Evolutionary conservation across 2,113 vertebrate genomes (phyloP).

Genomic region (Ceyx margarethae): DNA sequence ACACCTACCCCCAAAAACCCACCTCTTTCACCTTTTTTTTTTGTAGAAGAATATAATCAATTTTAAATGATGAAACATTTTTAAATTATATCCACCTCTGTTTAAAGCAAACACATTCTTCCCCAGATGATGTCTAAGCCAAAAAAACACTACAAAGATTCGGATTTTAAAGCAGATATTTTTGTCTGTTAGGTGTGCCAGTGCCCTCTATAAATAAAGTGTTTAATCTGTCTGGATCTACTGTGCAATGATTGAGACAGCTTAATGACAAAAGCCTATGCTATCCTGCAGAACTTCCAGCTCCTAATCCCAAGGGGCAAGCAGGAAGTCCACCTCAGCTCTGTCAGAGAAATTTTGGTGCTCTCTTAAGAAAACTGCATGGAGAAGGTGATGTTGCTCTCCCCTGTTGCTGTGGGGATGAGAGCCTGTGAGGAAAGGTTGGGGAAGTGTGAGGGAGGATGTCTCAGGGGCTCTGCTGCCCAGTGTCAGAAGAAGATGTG

Average conservation of each 20-base stretch:
- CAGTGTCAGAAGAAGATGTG: not conserved
- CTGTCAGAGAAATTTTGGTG: not conserved
- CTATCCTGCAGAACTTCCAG: not conserved
- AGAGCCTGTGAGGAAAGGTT: not conserved
- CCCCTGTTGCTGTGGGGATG: not conserved
- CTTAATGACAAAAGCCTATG: not conserved
- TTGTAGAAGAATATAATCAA: not conserved
- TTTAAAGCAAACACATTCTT: not conserved
- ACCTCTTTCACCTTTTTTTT: not conserved
- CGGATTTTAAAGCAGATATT: not conserved
- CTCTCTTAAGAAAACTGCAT: accelerated
- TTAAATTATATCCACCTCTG: not conserved
- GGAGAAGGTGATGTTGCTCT: not conserved
- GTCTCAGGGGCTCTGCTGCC: not conserved
- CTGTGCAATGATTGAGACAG: not conserved
- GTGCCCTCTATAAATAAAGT: not conserved
- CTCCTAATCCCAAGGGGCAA: not conserved
- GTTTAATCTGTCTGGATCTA: not conserved
- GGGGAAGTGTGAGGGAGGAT: not conserved
- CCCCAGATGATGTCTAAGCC: not conserved
- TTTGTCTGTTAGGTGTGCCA: not conserved
- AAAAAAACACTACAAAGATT: not conserved
- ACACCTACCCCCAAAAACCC: not conserved
- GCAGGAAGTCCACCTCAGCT: not conserved
- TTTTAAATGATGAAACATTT: not conserved